phyloP scores from a whole-genome alignment of 2,888 invertebrate species.

The Aphodius sticticus region DNA sequence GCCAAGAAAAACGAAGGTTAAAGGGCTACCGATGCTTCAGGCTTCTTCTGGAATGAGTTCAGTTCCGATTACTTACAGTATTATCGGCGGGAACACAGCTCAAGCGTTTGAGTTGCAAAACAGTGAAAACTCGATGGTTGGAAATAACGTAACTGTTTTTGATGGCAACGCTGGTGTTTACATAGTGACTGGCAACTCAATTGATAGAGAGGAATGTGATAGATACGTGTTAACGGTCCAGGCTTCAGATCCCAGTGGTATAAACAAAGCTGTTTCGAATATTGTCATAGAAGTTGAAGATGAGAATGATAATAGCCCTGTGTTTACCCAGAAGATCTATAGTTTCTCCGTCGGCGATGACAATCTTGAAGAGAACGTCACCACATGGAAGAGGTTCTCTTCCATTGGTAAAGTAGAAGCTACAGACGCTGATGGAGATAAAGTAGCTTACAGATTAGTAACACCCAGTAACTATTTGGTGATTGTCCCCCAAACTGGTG shows the following conservation, averaged over 20 bases:
- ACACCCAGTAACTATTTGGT: slow-evolving; percentile 84
- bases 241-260: slow-evolving; percentile 80
- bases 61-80: slow-evolving; percentile 78
- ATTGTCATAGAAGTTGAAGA: slow-evolving; percentile 80
- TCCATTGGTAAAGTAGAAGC: slow-evolving; percentile 88
- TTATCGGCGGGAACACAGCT: slow-evolving; percentile 79
- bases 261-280: slow-evolving; percentile 83
- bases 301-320: slow-evolving; percentile 92
- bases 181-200: slow-evolving; percentile 75
- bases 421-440: slow-evolving; percentile 90
- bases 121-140: slow-evolving; percentile 61
- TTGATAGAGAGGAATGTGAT: slow-evolving; percentile 81
- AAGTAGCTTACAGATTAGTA: slow-evolving; percentile 84
- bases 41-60: slow-evolving; percentile 74
- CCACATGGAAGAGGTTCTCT: slow-evolving; percentile 79
- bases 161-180: slow-evolving; percentile 70
- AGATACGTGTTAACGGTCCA: slow-evolving; percentile 79
- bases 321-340: slow-evolving; percentile 81
- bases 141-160: slow-evolving; percentile 62
- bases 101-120: slow-evolving; percentile 77
- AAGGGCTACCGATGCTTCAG: slow-evolving; percentile 74
- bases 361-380: slow-evolving; percentile 65
- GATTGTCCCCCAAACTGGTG: slow-evolving; percentile 93
- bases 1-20: slow-evolving; percentile 74
- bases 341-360: slow-evolving; percentile 77